Conservation (phyloP, 92 coral and sea anemone genomes). For the Palythoa grandis region DNA sequence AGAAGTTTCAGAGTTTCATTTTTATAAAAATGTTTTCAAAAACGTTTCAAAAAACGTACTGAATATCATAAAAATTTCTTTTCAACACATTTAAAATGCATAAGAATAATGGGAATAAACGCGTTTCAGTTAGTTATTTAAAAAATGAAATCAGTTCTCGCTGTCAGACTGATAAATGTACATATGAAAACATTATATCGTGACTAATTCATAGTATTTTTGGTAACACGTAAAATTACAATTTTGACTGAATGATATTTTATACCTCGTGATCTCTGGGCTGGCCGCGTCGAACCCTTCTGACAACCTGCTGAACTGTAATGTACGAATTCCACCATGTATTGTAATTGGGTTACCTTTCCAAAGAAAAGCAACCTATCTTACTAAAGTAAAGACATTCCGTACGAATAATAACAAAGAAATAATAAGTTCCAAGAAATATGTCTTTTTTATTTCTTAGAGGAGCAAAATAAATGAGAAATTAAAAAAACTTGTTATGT, state of each 20-base stretch:
- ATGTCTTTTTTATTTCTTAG: neutral
- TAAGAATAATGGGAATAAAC: too few relatives aligned
- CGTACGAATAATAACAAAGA: neutral
- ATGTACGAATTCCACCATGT: conserved; percentile 21
- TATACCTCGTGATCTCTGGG: conserved; percentile 40
- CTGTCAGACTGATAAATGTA: too few relatives aligned
- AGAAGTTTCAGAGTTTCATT: too few relatives aligned
- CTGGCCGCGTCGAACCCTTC: conserved; percentile 43
- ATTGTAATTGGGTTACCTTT: conserved; percentile 38
- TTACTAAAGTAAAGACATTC: neutral
- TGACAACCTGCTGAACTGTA: conserved; percentile 44
- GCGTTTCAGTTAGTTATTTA: too few relatives aligned
- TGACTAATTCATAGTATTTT: too few relatives aligned
- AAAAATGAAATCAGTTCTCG: too few relatives aligned
- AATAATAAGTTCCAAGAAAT: too few relatives aligned
- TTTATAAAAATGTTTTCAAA: too few relatives aligned
- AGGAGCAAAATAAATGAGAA: neutral
- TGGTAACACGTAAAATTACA: neutral
- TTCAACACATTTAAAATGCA: too few relatives aligned
- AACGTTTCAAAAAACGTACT: too few relatives aligned
- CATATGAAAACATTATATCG: too few relatives aligned
- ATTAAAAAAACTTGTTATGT: neutral
- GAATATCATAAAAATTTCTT: too few relatives aligned
- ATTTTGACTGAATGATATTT: neutral
- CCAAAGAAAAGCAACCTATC: neutral